Evolutionary conservation across 2,888 invertebrate species (phyloP), one percentile per base, ranked within the genome.

Genomic region (Melanargia galathea): DNA sequence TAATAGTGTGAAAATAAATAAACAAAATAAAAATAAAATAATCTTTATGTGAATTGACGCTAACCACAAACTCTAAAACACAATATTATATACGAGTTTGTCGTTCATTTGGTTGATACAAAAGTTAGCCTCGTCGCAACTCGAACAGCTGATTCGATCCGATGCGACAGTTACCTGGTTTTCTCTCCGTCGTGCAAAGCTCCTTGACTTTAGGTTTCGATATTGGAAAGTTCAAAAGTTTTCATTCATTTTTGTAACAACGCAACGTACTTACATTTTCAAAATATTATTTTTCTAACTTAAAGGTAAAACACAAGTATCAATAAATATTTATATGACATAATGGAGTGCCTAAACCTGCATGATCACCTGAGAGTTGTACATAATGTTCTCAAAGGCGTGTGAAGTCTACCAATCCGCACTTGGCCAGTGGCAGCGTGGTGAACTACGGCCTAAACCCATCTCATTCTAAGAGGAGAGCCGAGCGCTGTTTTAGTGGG

Each of bases 81-180:
- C n/a, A n/a, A n/a, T n/a, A n/a, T n/a, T n/a, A n/a, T n/a, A n/a
- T n/a, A n/a, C n/a, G n/a, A n/a, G n/a, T 52, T 33, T 20, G 33
- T 22, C 20, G 52, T 52, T 52, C 51, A 18, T 51, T 30, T 33
- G 52, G 20, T 33, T 35, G 20, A 20, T 20, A 52, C 52, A 52
- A 11, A 22, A 52, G 52, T 35, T 18, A 5, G 33, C 18, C 11
- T 33, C 16, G 51, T 33, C 30, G 33, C 33, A 13, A n/a, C n/a
- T n/a, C n/a, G n/a, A n/a, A n/a, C 20, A 13, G 35, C 13, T 35
- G 52, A 52, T 52, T 52, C 33, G 18, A 33, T 30, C 51, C 30
- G 3, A 30, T n/a, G 24, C 24, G 26, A 24, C 35, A 33, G 52
- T 52, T 20, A 20, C 13, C 20, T 13, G 18, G 52, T 35, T 33